Percentiles rank a stretch among this genome's conserved stretches.
Conservation (phyloP, 2,888 invertebrate species). For the Hydrotaea diabolus region DNA sequence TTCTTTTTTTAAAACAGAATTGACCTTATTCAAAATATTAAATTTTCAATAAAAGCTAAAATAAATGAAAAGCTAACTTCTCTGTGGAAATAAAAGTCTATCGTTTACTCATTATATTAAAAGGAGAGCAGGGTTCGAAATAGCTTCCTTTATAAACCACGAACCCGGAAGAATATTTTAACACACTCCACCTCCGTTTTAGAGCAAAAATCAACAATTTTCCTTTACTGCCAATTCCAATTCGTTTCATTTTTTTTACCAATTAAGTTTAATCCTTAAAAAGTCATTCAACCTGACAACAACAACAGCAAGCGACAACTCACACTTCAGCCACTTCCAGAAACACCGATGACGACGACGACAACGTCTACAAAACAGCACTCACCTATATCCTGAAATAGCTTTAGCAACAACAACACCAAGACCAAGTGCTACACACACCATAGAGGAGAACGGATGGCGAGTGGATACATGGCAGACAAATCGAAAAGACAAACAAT, state of each 20-base stretch:
- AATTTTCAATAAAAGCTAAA: no score
- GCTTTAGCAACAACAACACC: slow-evolving; percentile 31
- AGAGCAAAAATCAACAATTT: neutral
- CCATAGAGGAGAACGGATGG: slow-evolving; percentile 53
- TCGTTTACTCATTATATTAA: no score
- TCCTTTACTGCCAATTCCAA: neutral
- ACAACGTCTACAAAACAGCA: slow-evolving; percentile 46
- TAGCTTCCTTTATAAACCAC: no score
- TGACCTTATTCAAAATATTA: no score
- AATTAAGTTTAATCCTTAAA: slow-evolving; percentile 66
- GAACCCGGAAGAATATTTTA: neutral
- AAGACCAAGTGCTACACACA: slow-evolving; percentile 30
- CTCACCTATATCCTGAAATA: slow-evolving; percentile 63
- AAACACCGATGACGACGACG: neutral
- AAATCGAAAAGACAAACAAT: slow-evolving; percentile 68
- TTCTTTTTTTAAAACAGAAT: no score
- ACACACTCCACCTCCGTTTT: neutral
- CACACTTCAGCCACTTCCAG: slow-evolving; percentile 47
- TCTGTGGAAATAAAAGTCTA: no score
- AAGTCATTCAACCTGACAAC: slow-evolving; percentile 64
- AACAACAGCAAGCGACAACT: neutral
- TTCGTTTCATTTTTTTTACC: slow-evolving; percentile 52
- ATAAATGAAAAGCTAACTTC: no score
- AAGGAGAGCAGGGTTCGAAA: no score
- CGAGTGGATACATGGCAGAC: slow-evolving; percentile 64